Evolutionary conservation across 2,888 invertebrate genomes (phyloP).

Genomic region (Coremacera marginata): DNA sequence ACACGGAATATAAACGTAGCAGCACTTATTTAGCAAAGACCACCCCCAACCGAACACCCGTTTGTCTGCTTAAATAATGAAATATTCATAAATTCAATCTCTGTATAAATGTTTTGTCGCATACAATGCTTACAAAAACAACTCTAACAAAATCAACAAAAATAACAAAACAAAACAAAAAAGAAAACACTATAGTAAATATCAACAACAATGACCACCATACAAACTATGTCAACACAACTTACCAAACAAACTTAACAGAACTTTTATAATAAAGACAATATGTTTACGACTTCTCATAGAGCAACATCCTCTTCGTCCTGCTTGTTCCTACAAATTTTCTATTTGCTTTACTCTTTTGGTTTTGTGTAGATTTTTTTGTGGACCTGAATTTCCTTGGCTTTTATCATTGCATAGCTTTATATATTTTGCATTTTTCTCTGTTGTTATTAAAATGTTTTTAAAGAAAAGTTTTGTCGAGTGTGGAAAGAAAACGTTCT

Average conservation of each 20-base stretch:
- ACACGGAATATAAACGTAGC: too few relatives aligned
- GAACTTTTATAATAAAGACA: constrained; percentile 2
- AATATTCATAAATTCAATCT: background rate
- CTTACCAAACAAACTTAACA: background rate
- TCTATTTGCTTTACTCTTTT: background rate
- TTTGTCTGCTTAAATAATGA: too few relatives aligned
- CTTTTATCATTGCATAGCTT: background rate
- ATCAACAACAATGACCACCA: constrained; percentile 2
- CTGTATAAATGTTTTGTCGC: background rate
- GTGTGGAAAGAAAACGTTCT: background rate
- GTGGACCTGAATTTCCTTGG: background rate
- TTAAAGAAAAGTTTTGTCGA: constrained; percentile 16
- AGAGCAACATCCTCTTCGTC: background rate
- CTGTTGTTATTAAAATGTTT: constrained; percentile 14
- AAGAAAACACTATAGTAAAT: background rate
- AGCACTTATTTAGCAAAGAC: too few relatives aligned
- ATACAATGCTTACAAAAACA: background rate
- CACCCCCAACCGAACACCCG: too few relatives aligned
- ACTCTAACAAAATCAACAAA: background rate
- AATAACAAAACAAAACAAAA: too few relatives aligned
- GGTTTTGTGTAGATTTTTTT: background rate
- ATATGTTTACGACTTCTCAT: background rate
- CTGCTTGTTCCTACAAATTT: background rate
- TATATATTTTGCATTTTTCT: background rate
- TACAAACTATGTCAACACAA: constrained; percentile 5